These are phyloP conservation scores for Osmerus mordax DNA, from an alignment of 2,113 vertebrate genomes.

Conservation along the genomic window DNA sequence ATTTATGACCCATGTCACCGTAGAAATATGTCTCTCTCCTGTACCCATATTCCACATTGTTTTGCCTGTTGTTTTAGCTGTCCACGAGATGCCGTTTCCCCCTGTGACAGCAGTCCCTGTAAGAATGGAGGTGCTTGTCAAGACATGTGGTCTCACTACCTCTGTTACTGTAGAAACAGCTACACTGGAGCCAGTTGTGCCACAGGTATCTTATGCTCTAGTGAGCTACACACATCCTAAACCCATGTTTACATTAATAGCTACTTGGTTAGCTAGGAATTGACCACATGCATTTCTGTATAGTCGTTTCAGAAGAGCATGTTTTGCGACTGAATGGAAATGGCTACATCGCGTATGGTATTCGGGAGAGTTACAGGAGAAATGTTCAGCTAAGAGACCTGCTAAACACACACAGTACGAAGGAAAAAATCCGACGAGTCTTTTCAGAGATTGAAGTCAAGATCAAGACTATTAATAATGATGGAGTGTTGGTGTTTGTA, in stretches of 20 bases:
- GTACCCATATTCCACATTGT: not conserved
- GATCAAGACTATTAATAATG: slow-evolving; percentile 57
- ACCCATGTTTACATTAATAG: not conserved
- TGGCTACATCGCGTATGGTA: slow-evolving; percentile 64
- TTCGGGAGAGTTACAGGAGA: slow-evolving; percentile 71
- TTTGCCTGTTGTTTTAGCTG: slow-evolving; percentile 55
- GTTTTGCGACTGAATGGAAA: slow-evolving; percentile 57
- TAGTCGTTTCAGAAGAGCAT: slow-evolving; percentile 64
- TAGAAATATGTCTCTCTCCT: not conserved
- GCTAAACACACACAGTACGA: slow-evolving; percentile 16
- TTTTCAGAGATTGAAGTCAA: slow-evolving; percentile 56
- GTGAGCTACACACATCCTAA: too few species aligned
- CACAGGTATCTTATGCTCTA: slow-evolving; percentile 49
- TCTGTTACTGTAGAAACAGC: slow-evolving; percentile 65
- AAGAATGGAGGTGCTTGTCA: slow-evolving; percentile 66
- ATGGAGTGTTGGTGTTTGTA: slow-evolving; percentile 59
- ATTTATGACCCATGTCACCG: not conserved
- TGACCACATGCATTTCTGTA: slow-evolving; percentile 2
- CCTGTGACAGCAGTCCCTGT: slow-evolving; percentile 60
- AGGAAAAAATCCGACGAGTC: slow-evolving; percentile 8
- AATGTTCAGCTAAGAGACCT: slow-evolving; percentile 53
- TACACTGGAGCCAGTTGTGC: slow-evolving; percentile 68
- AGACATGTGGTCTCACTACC: slow-evolving; percentile 69
- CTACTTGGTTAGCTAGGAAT: not conserved
- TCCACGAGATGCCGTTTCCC: slow-evolving; percentile 46